Evolutionary conservation across 2,888 invertebrate genomes (phyloP), one percentile per base, ranked within the genome.

Genomic region (Coremacera marginata): DNA sequence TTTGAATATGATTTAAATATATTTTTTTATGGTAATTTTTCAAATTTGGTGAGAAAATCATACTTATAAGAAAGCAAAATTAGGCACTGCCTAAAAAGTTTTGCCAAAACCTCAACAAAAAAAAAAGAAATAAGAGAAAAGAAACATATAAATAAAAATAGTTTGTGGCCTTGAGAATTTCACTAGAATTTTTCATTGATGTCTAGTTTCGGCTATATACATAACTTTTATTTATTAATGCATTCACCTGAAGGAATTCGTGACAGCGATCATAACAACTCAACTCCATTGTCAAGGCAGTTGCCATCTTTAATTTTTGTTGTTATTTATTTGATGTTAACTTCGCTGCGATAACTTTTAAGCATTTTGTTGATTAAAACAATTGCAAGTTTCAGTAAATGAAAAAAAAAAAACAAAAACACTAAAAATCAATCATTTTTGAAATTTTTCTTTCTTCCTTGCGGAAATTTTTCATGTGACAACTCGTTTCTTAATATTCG

Each of bases 181-280:
- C 57, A 19, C 22, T 14, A 55, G 5, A 11, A 5, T 11, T 55
- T 22, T 55, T 22, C 5, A 5, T 19, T 5, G 5, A 55, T 55
- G 4, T n/a, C 19, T n/a, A 19, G 22, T 55, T 55, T n/a, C 9
- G 22, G 7, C 9, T 57, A 22, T 19, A 3, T 44, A 55, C 63
- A 11, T n/a, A 44, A n/a, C 19, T 55, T 57, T 25, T 11, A 5
- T 57, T 9, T 49, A 14, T 19, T 65, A 55, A 55, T 75, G 68
- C 68, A 55, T 75, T 75, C 68, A 75, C 75, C 75, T 75, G 31
- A 8, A 57, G 52, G 34, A 31, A 25, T 19, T 44, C 68, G 51
- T 55, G 74, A 34, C 34, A 7, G 19, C 44, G 57, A 2, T 25
- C 16, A 16, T 68, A 49, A 16, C 49, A 68, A 31, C 68, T 55